These are phyloP conservation scores for Potorous gilbertii DNA, from an alignment of 2,797 vertebrate species.

Conservation along the genomic window DNA sequence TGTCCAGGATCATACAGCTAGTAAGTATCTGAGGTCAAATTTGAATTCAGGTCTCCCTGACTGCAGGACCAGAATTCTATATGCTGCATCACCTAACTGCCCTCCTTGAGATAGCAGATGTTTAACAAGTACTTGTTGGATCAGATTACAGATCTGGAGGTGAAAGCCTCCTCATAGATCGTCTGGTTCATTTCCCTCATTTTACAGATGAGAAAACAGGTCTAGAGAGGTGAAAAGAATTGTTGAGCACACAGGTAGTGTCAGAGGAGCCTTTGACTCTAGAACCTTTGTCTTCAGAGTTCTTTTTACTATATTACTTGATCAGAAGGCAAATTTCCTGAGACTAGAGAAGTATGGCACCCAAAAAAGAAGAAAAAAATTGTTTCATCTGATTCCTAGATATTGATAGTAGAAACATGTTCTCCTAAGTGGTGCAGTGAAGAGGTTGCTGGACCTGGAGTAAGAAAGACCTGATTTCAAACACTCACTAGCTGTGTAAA, in stretches of 20 bases:
- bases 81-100: neutral
- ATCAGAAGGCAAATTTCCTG: neutral
- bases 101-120: neutral
- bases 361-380: neutral
- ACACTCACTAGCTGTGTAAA: neutral
- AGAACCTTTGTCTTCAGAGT: neutral
- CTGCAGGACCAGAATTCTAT: neutral
- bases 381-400: neutral
- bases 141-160: neutral
- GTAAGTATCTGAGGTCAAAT: neutral
- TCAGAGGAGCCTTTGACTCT: neutral
- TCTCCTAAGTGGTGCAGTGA: neutral
- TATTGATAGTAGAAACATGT: neutral
- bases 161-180: neutral
- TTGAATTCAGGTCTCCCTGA: neutral
- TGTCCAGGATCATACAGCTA: neutral
- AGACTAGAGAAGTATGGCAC: neutral
- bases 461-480: neutral
- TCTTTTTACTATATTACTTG: neutral
- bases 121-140: neutral
- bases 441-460: neutral
- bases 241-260: neutral
- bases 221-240: too few species aligned
- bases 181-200: neutral
- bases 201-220: neutral